Conservation (phyloP, 2,888 invertebrate species). For the Coelopa pilipes region DNA sequence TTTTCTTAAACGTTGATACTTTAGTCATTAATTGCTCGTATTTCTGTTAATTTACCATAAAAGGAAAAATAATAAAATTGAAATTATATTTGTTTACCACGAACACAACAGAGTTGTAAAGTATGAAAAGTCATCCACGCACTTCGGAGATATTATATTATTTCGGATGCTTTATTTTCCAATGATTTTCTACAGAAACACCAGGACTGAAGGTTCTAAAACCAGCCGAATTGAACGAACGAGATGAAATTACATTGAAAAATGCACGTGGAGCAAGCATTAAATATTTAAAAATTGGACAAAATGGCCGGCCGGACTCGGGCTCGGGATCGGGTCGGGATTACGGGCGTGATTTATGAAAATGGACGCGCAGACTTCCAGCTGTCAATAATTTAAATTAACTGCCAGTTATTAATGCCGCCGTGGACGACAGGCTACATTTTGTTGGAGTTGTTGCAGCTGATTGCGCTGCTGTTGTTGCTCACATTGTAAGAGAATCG, state of each 20-base stretch:
- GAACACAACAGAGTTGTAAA: too few species aligned
- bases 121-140: too few species aligned
- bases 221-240: neutral
- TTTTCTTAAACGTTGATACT: too few species aligned
- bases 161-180: too few species aligned
- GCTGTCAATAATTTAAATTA: constrained; percentile 52
- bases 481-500: neutral
- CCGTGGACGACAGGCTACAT: neutral
- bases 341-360: constrained; percentile 15
- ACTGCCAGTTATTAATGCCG: constrained; percentile 43
- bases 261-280: neutral
- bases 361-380: constrained; percentile 40
- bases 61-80: too few species aligned
- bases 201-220: too few species aligned
- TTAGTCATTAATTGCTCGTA: too few species aligned
- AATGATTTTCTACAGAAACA: too few species aligned
- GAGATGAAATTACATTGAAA: neutral
- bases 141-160: too few species aligned
- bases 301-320: neutral
- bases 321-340: neutral
- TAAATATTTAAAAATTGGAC: too few species aligned
- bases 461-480: constrained; percentile 7
- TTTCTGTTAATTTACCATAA: too few species aligned
- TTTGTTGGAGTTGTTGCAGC: constrained; percentile 9
- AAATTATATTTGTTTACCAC: too few species aligned